Percentiles rank a stretch among this genome's conserved stretches.
Conservation (phyloP, 1,140 invertebrate species). For the Gryon sp. region DNA sequence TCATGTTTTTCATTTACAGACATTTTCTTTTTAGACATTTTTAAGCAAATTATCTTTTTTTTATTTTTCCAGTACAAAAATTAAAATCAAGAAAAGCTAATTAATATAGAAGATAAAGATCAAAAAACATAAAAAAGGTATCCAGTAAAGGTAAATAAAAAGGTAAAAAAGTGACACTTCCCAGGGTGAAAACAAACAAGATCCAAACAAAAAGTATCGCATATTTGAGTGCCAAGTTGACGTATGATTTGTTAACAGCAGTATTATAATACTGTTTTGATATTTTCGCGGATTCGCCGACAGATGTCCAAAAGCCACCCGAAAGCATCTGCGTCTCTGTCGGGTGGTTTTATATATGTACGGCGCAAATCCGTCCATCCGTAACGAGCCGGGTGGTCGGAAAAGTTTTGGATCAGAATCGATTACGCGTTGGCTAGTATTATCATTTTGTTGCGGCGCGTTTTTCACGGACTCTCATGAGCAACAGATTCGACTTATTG, state of each 20-base stretch:
- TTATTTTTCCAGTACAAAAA: no score
- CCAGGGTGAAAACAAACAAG: neutral
- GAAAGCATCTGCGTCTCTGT: slow-evolving; percentile 45
- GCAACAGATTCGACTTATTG: slow-evolving; percentile 42
- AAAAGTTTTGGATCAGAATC: slow-evolving; percentile 44
- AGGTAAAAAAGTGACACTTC: neutral
- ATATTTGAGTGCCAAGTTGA: slow-evolving; percentile 17
- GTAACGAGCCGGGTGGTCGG: slow-evolving; percentile 53
- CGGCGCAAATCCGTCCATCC: slow-evolving; percentile 39
- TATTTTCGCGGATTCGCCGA: slow-evolving; percentile 69
- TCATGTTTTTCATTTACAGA: no score
- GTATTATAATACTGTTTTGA: slow-evolving; percentile 58
- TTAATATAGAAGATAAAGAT: no score
- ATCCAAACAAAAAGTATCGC: slow-evolving; percentile 2
- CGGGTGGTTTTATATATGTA: slow-evolving; percentile 6
- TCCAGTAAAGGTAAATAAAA: neutral
- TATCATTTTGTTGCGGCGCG: slow-evolving; percentile 40
- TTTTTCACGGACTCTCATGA: slow-evolving; percentile 18
- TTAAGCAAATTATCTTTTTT: no score
- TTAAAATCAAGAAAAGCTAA: no score
- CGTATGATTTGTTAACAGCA: slow-evolving; percentile 16
- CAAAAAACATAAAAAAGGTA: neutral
- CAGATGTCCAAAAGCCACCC: slow-evolving; percentile 70
- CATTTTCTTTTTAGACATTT: no score
- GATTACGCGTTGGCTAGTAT: slow-evolving; percentile 50